Base-by-base conservation (phyloP, 2,888 invertebrate genomes). In the Eupithecia insigniata region DNA sequence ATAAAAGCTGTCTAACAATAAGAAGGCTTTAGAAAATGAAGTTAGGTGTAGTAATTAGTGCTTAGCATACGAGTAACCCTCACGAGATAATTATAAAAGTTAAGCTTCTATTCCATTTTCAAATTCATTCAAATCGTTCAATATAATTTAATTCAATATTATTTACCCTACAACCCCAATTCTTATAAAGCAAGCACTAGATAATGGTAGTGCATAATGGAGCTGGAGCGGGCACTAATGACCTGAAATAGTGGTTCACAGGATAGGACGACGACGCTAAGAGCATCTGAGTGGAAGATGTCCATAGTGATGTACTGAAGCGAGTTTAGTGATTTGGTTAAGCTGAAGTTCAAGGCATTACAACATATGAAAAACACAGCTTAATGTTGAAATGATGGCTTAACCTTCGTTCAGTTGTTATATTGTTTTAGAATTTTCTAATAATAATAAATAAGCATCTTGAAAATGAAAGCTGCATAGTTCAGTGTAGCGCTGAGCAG, bases 181-280 rank as follows among this genome's bases (percentile, higher is more conserved):
- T 67, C 22, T 67, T 34, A 55, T 71, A 66, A 73, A 66, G 51
- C 67, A 68, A 74, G 70, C 73, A 72, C 73, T 71, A 70, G 71
- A 77, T 74, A 74, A 75, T 72, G 67, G 67, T 34, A 39, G 66
- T 77, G 70, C 77, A 78, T 78, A 78, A 77, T 79, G 66, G 76
- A 78, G 67, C 73, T 72, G 64, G 67, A 76, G 75, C 60, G 76
- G 73, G 55, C 69, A 71, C 77, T 78, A 78, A 77, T 77, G 76
- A 78, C 72, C 77, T 72, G 71, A 77, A 73, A 74, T 72, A 69
- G 70, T 67, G 28, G 69, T 78, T 43, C 65, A 72, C 67, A 26
- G 75, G 76, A 76, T 78, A 74, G 78, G 78, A n/a, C n/a, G 67
- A 68, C 72, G 30, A 70, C 66, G 74, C 70, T 75, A 76, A 77